Base-by-base conservation (phyloP, 53 echinoderm and acorn worm species). In the Paracentrotus lividus region DNA sequence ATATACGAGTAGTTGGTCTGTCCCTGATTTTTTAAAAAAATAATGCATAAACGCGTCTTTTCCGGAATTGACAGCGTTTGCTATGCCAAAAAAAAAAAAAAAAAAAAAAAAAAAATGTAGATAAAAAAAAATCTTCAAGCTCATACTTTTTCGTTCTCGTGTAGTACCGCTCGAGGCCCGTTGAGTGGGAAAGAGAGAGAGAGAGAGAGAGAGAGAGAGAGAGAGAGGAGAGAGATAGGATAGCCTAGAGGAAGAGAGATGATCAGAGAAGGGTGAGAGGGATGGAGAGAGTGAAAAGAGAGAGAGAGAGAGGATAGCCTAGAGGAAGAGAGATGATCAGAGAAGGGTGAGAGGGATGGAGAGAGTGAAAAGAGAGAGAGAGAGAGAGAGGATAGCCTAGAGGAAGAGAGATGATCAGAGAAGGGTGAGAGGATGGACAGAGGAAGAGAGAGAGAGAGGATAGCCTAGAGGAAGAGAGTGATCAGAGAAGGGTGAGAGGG, bases 341-440 rank as follows among this genome's bases (percentile, higher is more conserved):
- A 14, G 33, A 1, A 75, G 0, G 18, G 18, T 34, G 34, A 86
- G 54, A 33, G 27, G 56, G 54, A 32, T 55, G 57, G 34, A 55
- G 57, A 56, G 32, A 56, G 55, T 1, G 36, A 87, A 36, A 16
- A 21, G 34, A 14, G 12, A 3, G 49, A n/a, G n/a, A 18, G 21
- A 20, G 12, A 15, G 12, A 10, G 67, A 32, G 0, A 33, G 18
- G n/a, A 49, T 3, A 15, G 1, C 23, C n/a, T n/a, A n/a, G 26
- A 85, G 49, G 49, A n/a, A n/a, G 43, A 85, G 49, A 47, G 85
- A 85, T n/a, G n/a, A n/a, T n/a, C n/a, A 56, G 34, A 86, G 54
- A 33, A 12, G 56, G 54, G 16, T 55, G 57, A 56, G 32, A 56
- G 55, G 2, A 21, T 56, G 57, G 34, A 21, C 32, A 14, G 12